Evolutionary conservation across 2,888 invertebrate species (phyloP).

Genomic region (Pyrocoelia pectoralis): DNA sequence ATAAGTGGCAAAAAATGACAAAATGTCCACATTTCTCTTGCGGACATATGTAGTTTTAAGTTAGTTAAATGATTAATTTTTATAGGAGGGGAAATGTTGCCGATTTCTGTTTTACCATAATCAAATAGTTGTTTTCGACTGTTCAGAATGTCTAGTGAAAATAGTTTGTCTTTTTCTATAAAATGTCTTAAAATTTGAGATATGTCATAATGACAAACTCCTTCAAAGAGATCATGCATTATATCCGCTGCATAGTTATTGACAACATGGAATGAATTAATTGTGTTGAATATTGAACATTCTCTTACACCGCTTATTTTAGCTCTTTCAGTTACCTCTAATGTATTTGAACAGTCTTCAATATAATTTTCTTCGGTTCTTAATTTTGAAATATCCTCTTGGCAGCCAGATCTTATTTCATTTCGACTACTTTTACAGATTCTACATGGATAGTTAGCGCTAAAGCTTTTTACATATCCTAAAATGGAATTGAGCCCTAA

Average conservation of each 20-base stretch:
- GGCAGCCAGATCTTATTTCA: slow-evolving; percentile 4
- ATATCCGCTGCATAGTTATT: slow-evolving; percentile 13
- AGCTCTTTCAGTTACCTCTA: neutral
- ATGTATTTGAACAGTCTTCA: slow-evolving; percentile 4
- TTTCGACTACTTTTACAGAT: slow-evolving; percentile 10
- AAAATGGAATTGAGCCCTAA: slow-evolving; percentile 3
- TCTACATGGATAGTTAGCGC: slow-evolving; percentile 3
- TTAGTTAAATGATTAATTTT: slow-evolving; percentile 1
- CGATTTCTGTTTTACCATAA: slow-evolving; percentile 10
- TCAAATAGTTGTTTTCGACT: slow-evolving; percentile 3
- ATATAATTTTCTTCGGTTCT: slow-evolving; percentile 7
- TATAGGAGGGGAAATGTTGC: slow-evolving; percentile 6
- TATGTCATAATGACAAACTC: slow-evolving; percentile 17
- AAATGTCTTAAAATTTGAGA: slow-evolving; percentile 13
- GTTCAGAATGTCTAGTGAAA: slow-evolving; percentile 1
- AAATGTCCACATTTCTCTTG: neutral
- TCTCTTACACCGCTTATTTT: slow-evolving; percentile 15
- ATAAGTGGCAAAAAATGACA: slow-evolving; percentile 7
- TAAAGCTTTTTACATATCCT: slow-evolving; percentile 14
- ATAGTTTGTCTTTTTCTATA: slow-evolving; percentile 2
- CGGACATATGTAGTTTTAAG: slow-evolving; percentile 8
- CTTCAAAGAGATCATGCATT: slow-evolving; percentile 22
- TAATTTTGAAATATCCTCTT: slow-evolving; percentile 15
- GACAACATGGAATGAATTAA: slow-evolving; percentile 16
- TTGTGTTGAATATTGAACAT: slow-evolving; percentile 17